Conservation (phyloP, 2,888 invertebrate species). For the Didymodactylos carnosus region DNA sequence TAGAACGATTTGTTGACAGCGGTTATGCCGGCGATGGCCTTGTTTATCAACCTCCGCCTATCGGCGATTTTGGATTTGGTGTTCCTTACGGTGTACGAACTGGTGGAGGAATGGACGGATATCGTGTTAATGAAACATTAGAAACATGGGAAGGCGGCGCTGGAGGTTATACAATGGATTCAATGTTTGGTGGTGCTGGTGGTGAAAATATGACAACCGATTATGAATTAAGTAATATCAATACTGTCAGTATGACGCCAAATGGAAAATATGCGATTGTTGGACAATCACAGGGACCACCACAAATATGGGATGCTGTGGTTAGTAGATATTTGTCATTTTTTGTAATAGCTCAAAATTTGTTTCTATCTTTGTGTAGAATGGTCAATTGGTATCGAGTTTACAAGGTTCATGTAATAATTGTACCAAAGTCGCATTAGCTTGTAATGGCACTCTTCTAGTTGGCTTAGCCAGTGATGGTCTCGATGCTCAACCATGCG, state of each 20-base stretch:
- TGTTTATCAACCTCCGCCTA: slow-evolving; percentile 8
- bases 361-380: background rate
- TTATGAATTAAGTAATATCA: slow-evolving; percentile 13
- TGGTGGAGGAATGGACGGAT: background rate
- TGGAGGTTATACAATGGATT: slow-evolving; percentile 5
- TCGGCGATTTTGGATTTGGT: slow-evolving; percentile 1
- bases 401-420: slow-evolving; percentile 2
- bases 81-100: background rate
- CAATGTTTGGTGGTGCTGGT: slow-evolving; percentile 5
- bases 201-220: background rate
- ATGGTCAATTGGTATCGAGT: slow-evolving; percentile 5
- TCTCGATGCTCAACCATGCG: background rate
- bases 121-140: background rate
- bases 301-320: slow-evolving; percentile 14
- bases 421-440: slow-evolving; percentile 9
- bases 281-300: slow-evolving; percentile 11
- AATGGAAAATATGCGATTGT: slow-evolving; percentile 14
- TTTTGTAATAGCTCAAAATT: background rate
- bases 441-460: slow-evolving; percentile 13
- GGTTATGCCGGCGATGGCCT: no score
- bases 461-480: slow-evolving; percentile 14
- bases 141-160: background rate
- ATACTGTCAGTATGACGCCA: slow-evolving; percentile 9
- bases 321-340: background rate
- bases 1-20: no score